A percentile compares a stretch with the other conserved stretches of the same genome.
These are phyloP conservation scores for Drosophila eohydei DNA, from an alignment of 2,888 invertebrate genomes.

Conservation along the genomic window DNA sequence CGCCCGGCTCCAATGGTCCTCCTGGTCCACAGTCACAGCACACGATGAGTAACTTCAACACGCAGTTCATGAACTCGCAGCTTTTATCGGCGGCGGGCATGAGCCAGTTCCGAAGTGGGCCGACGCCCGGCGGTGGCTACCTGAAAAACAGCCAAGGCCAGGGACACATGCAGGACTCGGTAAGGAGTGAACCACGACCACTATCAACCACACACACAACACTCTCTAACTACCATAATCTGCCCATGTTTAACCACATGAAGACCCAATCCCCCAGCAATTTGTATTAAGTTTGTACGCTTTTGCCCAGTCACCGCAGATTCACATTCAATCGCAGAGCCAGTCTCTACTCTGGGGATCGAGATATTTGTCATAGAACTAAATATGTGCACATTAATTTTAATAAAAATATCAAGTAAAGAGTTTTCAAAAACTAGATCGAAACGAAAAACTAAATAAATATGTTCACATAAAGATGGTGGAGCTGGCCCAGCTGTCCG, in stretches of 20 bases:
- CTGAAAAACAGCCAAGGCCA: conserved; percentile 84
- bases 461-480: neutral
- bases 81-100: conserved; percentile 87
- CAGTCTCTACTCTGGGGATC: conserved; percentile 9
- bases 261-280: conserved; percentile 27
- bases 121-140: conserved; percentile 80
- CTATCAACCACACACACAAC: conserved; percentile 42
- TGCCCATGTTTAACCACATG: conserved; percentile 41
- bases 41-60: conserved; percentile 85
- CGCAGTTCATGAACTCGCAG: conserved; percentile 88
- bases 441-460: conserved; percentile 20
- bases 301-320: neutral
- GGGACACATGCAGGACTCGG: conserved; percentile 85
- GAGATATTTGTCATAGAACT: conserved; percentile 44
- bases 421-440: conserved; percentile 27
- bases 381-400: conserved; percentile 58
- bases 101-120: conserved; percentile 84
- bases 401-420: conserved; percentile 43
- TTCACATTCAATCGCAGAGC: conserved; percentile 4
- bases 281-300: conserved; percentile 41
- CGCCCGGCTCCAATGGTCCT: conserved; percentile 81
- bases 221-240: conserved; percentile 25
- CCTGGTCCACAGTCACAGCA: conserved; percentile 83
- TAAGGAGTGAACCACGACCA: conserved; percentile 69
- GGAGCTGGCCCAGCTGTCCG: neutral